Conservation (phyloP, 1,140 invertebrate species). For the Hetaerina americana region DNA sequence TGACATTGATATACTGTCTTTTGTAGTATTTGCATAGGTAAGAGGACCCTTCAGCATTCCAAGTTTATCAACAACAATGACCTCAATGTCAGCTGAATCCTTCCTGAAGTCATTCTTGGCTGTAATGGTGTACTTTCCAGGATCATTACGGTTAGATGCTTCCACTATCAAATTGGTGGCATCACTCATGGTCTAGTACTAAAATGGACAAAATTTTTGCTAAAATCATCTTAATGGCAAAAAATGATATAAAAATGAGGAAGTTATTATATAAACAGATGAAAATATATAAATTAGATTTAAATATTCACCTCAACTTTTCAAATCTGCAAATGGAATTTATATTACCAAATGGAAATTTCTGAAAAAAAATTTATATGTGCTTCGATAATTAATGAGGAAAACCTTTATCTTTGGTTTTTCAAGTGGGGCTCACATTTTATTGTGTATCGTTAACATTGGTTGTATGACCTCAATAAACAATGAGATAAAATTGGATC, state of each 20-base stretch:
- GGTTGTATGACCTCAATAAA: no score
- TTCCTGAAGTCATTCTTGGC: slow-evolving; percentile 84
- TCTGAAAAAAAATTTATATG: no score
- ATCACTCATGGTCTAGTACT: slow-evolving; percentile 71
- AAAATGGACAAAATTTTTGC: slow-evolving; percentile 18
- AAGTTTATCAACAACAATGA: slow-evolving; percentile 82
- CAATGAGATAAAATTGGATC: no score
- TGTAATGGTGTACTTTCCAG: slow-evolving; percentile 81
- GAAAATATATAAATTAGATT: slow-evolving; percentile 2
- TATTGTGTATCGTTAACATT: no score
- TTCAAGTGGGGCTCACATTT: no score
- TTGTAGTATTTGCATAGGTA: slow-evolving; percentile 61
- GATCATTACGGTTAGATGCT: slow-evolving; percentile 76
- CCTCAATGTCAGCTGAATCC: slow-evolving; percentile 86
- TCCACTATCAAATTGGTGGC: slow-evolving; percentile 78
- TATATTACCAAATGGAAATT: slow-evolving; percentile 2
- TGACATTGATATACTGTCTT: slow-evolving; percentile 72
- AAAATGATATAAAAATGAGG: neutral
- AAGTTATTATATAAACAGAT: neutral
- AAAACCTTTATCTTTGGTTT: no score
- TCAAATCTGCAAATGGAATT: neutral
- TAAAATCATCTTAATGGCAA: slow-evolving; percentile 9
- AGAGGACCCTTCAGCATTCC: slow-evolving; percentile 78
- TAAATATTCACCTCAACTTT: neutral
- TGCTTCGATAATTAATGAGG: no score